A percentile compares a stretch with the other conserved stretches of the same genome.
phyloP scores from a whole-genome alignment of 2,888 invertebrate species.

The Noctua fimbriata region DNA sequence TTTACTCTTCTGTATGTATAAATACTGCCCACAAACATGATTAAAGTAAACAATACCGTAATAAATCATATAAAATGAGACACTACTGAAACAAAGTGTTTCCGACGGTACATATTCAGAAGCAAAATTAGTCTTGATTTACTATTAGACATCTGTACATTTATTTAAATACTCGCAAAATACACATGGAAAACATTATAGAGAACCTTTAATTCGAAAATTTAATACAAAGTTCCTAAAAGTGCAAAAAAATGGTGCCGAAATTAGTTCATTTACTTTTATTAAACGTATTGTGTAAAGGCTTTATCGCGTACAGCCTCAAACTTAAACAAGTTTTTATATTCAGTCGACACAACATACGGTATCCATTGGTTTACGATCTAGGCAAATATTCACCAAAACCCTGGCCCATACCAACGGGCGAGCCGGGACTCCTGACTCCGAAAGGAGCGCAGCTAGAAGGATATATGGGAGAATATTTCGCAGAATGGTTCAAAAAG shows the following conservation, averaged over 20 bases:
- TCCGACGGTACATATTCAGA: not conserved
- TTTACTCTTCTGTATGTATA: not conserved
- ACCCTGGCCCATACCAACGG: slow-evolving; percentile 36
- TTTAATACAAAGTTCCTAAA: not conserved
- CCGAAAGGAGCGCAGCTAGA: slow-evolving; percentile 47
- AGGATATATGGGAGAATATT: slow-evolving; percentile 57
- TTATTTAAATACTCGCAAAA: not conserved
- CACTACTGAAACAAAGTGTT: not conserved
- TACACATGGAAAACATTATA: not conserved
- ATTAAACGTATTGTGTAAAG: slow-evolving; percentile 17
- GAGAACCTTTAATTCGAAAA: not conserved
- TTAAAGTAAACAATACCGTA: slow-evolving; percentile 7
- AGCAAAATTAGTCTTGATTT: slow-evolving; percentile 9
- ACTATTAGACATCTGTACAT: not conserved
- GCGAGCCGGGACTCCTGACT: slow-evolving; percentile 40
- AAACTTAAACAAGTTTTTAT: slow-evolving; percentile 58
- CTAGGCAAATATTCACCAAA: slow-evolving; percentile 34
- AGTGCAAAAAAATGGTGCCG: slow-evolving; percentile 14
- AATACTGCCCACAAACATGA: not conserved
- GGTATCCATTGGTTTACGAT: slow-evolving; percentile 15
- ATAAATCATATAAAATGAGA: slow-evolving; percentile 13
- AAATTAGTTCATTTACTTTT: slow-evolving; percentile 26
- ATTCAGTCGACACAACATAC: slow-evolving; percentile 54
- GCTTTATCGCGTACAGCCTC: not conserved
- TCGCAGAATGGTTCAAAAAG: slow-evolving; percentile 54